Conservation (phyloP, 2,113 vertebrate genomes). For the Chaetodon auriga region DNA sequence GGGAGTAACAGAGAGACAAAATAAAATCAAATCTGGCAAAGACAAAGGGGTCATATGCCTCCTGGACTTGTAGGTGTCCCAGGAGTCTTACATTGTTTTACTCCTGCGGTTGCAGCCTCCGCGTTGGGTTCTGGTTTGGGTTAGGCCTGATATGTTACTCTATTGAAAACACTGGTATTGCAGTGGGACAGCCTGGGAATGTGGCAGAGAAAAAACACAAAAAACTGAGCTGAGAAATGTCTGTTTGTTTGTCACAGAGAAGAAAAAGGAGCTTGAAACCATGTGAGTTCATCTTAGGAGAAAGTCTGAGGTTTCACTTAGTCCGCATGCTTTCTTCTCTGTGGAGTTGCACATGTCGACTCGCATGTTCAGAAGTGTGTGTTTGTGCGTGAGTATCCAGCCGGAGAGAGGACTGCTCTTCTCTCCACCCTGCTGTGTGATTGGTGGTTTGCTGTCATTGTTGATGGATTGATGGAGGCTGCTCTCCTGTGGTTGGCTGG, state of each 20-base stretch:
- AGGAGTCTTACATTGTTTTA: conserved; percentile 67
- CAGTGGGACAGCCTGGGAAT: conserved; percentile 75
- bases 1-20: conserved; percentile 28
- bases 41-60: conserved; percentile 47
- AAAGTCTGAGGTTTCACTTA: conserved; percentile 44
- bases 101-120: conserved; percentile 57
- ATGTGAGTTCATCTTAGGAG: conserved; percentile 68
- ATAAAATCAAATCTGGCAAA: conserved; percentile 42
- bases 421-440: conserved; percentile 73
- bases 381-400: conserved; percentile 20
- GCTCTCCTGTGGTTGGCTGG: conserved; percentile 72
- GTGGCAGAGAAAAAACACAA: conserved; percentile 40
- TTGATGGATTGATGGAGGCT: conserved; percentile 73
- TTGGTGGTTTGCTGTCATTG: conserved; percentile 65
- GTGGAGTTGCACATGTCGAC: conserved; percentile 3
- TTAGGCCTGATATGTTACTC: conserved; percentile 62
- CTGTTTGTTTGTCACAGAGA: conserved; percentile 61
- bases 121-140: conserved; percentile 63
- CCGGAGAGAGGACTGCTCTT: conserved; percentile 34
- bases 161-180: conserved; percentile 59
- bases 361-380: neutral
- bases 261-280: conserved; percentile 48
- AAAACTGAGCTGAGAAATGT: conserved; percentile 65
- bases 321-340: neutral
- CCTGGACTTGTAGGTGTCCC: conserved; percentile 63